Base-by-base conservation (phyloP, 2,113 vertebrate species). In the Zosterops japonicus region DNA sequence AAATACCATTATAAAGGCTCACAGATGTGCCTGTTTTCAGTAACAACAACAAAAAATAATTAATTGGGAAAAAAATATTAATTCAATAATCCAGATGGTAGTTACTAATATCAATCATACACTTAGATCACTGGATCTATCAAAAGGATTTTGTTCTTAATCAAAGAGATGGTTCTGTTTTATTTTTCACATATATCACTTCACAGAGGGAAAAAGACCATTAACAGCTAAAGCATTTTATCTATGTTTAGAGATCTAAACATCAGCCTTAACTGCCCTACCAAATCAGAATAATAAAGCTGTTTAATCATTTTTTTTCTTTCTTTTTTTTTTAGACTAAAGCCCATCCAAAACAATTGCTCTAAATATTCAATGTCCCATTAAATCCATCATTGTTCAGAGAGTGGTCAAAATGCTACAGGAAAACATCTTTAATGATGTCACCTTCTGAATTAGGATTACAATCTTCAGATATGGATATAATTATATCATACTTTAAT, bases 111-210 rank as follows among this genome's bases (percentile, higher is more conserved):
- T 61, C 71, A 95, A 47, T 19, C 25, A 65, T 68, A 76, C 25
- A 27, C 24, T 88, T 85, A 22, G 7, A 71, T 46, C 49, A 71
- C 16, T 59, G 28, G 12, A 94, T 70, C 42, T 59, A 89, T 87
- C 87, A 93, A 79, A 92, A 90, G 47, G 24, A 83, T 86, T 90
- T 81, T 92, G 17, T 60, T 89, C 39, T 60, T 55, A 87, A 64
- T 80, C 90, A 83, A 83, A 83, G 27, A 46, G 20, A 67, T 1
- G 0, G 44, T 49, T 83, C 35, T 49, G 23, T 12, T 92, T 86
- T 60, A 42, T 65, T 88, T 86, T 83, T 87, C 52, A 55, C 8
- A n/a, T 55, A 3, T 18, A 77, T 25, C 49, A 63, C 28, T 86
- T 90, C 47, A 83, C 3, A 77, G 6, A 39, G 12, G 13, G 47